phyloP scores from a whole-genome alignment of 2,113 vertebrate species.

The Chaenogobius annularis region DNA sequence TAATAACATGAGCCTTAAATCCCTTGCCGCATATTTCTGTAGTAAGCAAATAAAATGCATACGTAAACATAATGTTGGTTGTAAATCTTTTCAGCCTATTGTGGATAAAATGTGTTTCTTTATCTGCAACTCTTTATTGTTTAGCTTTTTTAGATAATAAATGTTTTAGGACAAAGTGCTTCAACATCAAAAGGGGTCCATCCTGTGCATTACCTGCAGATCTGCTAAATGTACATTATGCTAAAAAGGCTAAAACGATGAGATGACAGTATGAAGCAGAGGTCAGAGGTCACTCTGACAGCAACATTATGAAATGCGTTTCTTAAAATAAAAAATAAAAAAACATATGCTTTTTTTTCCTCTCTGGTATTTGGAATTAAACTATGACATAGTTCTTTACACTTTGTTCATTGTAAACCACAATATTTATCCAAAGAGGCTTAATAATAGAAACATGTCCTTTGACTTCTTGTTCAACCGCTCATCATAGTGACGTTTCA shows the following conservation, averaged over 20 bases:
- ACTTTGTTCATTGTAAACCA: too few species aligned
- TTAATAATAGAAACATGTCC: too few species aligned
- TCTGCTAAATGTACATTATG: conserved; percentile 11
- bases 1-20: background rate
- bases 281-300: background rate
- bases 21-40: background rate
- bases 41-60: background rate
- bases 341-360: too few species aligned
- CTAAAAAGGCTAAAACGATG: conserved; percentile 1
- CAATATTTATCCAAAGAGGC: too few species aligned
- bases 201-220: background rate
- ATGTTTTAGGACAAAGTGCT: background rate
- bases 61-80: background rate
- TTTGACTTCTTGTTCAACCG: too few species aligned
- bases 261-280: background rate
- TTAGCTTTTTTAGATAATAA: background rate
- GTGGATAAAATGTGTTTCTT: background rate
- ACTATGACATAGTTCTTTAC: too few species aligned
- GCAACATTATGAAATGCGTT: background rate
- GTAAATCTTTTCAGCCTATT: background rate
- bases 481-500: too few species aligned
- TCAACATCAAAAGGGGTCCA: background rate
- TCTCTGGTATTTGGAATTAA: too few species aligned
- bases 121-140: background rate
- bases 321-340: too few species aligned